A percentile compares a stretch with the other conserved stretches of the same genome.
Evolutionary conservation across 2,113 vertebrate genomes (phyloP).

Genomic region (Tor tambroides): DNA sequence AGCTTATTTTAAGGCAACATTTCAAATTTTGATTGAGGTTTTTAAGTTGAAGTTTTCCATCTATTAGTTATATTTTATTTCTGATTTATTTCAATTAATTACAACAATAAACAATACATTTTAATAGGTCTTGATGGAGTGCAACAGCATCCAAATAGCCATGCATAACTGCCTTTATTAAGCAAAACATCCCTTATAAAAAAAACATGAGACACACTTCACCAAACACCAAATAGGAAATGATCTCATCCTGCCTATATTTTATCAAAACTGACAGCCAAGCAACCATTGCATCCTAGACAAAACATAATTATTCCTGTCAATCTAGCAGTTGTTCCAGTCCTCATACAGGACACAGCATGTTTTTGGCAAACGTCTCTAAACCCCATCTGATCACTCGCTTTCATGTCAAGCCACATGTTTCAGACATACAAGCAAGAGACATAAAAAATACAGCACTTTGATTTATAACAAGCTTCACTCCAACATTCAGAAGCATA

Average conservation of each 20-base stretch:
- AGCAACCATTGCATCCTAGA: not conserved
- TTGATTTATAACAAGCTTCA: conserved; percentile 7
- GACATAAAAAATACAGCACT: not conserved
- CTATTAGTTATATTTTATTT: not conserved
- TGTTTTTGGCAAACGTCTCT: conserved; percentile 22
- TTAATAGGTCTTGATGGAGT: not conserved
- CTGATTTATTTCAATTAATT: not conserved
- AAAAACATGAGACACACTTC: not conserved
- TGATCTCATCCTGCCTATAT: not conserved
- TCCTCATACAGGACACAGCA: not conserved
- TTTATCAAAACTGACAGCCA: not conserved
- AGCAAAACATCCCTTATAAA: not conserved
- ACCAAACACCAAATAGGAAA: not conserved
- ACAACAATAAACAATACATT: not conserved
- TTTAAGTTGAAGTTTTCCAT: not conserved
- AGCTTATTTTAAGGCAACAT: not conserved
- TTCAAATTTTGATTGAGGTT: not conserved
- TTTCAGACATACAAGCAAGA: conserved; percentile 3
- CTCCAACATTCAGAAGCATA: not conserved
- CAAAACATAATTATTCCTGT: not conserved
- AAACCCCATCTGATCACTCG: not conserved
- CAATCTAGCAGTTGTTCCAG: not conserved
- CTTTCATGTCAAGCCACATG: conserved; percentile 24
- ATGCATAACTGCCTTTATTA: not conserved
- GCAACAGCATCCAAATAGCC: not conserved